A percentile compares a stretch with the other conserved stretches of the same genome.
phyloP scores from a whole-genome alignment of 2,797 vertebrate genomes.

The Pseudochirops cupreus region DNA sequence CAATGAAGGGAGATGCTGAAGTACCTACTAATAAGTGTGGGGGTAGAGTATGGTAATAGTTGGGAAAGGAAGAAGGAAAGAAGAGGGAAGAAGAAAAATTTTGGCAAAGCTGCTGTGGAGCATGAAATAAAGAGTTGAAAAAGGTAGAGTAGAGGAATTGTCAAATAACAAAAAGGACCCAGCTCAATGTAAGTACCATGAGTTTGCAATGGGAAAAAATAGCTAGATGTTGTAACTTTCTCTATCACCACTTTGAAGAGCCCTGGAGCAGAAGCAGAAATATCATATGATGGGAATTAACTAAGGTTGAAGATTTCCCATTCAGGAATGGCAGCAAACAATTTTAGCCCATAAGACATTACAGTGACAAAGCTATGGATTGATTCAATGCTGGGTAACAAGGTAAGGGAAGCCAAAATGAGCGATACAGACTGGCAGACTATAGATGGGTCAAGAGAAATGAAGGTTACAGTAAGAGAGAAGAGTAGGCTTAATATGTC shows the following conservation, averaged over 20 bases:
- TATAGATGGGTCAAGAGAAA: neutral
- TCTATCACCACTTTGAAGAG: neutral
- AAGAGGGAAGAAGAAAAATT: neutral
- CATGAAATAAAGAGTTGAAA: neutral
- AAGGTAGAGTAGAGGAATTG: neutral
- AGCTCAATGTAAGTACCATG: neutral
- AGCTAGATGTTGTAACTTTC: neutral
- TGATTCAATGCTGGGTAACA: neutral
- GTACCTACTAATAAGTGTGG: neutral
- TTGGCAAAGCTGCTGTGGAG: neutral
- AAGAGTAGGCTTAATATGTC: neutral
- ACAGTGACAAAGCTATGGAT: neutral
- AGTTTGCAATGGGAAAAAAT: neutral
- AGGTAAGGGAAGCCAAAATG: neutral
- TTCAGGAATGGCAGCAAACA: neutral
- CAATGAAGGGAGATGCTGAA: neutral
- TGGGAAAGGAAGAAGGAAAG: neutral
- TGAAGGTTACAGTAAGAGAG: neutral
- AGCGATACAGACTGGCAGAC: neutral
- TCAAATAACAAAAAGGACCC: neutral
- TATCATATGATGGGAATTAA: neutral
- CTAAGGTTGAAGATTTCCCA: neutral
- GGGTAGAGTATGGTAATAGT: neutral
- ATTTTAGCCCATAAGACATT: neutral
- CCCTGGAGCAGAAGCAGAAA: neutral